A percentile compares a stretch with the other conserved stretches of the same genome.
phyloP scores from a whole-genome alignment of 2,113 vertebrate species.

The Gallinago undulata region DNA sequence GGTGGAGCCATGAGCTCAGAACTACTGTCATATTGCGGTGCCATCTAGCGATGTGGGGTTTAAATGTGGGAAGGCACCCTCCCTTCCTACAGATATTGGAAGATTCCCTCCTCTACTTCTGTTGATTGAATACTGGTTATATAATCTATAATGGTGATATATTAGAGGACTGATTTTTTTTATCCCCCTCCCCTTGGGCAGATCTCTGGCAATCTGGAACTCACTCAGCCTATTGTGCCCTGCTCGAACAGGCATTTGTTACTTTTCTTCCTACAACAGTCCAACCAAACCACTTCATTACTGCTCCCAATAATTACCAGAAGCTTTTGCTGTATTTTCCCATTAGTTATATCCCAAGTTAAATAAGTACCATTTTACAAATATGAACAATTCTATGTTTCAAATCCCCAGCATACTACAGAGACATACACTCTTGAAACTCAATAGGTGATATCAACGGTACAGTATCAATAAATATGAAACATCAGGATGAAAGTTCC shows the following conservation, averaged over 20 bases:
- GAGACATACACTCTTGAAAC: neutral
- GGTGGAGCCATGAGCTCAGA: neutral
- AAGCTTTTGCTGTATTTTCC: neutral
- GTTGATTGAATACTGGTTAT: neutral
- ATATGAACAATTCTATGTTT: neutral
- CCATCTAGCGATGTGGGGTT: neutral
- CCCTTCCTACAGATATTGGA: accelerated
- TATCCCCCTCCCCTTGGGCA: neutral
- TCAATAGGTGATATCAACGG: neutral
- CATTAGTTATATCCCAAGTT: neutral
- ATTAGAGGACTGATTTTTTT: neutral
- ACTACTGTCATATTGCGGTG: neutral
- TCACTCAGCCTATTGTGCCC: neutral
- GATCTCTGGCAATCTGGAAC: neutral
- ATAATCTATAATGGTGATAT: neutral
- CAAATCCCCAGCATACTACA: neutral
- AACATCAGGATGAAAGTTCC: neutral
- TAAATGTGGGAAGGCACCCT: neutral
- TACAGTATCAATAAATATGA: neutral
- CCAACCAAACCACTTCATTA: neutral
- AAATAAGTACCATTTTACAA: neutral
- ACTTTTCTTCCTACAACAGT: neutral
- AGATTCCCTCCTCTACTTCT: neutral
- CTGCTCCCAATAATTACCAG: neutral
- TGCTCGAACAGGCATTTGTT: neutral